phyloP scores from a whole-genome alignment of 2,797 vertebrate genomes.

The Myotis planiceps region DNA sequence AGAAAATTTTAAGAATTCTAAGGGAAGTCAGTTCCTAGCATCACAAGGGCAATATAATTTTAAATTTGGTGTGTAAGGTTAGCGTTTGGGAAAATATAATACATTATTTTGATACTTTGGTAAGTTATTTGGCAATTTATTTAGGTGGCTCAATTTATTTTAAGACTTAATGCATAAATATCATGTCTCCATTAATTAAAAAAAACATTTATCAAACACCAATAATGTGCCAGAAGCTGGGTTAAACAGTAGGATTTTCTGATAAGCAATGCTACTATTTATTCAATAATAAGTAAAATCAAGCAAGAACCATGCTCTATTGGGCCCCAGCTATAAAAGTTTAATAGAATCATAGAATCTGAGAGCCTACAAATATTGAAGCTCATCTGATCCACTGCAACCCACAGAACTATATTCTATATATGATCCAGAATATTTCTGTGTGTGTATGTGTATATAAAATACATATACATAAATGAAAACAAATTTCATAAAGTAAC shows the following conservation, averaged over 20 bases:
- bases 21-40: slow-evolving; percentile 39
- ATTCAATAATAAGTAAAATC: slow-evolving; percentile 31
- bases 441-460: neutral
- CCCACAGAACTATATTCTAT: neutral
- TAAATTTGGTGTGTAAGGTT: slow-evolving; percentile 35
- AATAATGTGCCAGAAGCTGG: neutral
- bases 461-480: neutral
- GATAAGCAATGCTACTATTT: slow-evolving; percentile 21
- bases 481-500: neutral
- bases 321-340: slow-evolving; percentile 27
- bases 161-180: slow-evolving; percentile 41
- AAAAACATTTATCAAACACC: slow-evolving; percentile 38
- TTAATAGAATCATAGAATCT: slow-evolving; percentile 25
- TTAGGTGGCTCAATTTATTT: slow-evolving; percentile 25
- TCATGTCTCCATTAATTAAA: slow-evolving; percentile 40
- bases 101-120: slow-evolving; percentile 35
- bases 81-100: slow-evolving; percentile 53
- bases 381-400: neutral
- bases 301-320: slow-evolving; percentile 24
- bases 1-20: slow-evolving; percentile 37
- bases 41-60: slow-evolving; percentile 29
- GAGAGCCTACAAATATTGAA: slow-evolving; percentile 46
- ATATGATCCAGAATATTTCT: neutral
- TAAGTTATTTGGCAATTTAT: slow-evolving; percentile 36
- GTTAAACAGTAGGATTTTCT: slow-evolving; percentile 35